These are phyloP conservation scores for Porites evermanni DNA, from an alignment of 92 coral and sea anemone species.

Conservation along the genomic window DNA sequence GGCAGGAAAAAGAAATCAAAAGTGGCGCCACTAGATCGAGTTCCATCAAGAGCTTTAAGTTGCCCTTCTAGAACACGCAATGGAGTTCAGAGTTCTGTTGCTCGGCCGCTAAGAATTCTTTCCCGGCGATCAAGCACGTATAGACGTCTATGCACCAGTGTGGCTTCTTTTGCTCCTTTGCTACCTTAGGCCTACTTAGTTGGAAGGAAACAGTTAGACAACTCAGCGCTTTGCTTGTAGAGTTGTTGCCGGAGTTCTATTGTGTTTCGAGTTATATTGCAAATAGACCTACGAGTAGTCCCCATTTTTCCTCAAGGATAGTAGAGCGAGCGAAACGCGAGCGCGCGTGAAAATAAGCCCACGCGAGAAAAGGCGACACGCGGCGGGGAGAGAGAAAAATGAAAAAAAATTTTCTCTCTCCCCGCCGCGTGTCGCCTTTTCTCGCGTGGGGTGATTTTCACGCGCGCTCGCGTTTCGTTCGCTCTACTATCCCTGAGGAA, in stretches of 20 bases:
- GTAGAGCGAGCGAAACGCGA: too few relatives aligned
- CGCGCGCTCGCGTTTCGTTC: too few relatives aligned
- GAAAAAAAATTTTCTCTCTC: too few relatives aligned
- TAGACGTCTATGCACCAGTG: slow-evolving; percentile 37
- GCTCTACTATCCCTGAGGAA: too few relatives aligned
- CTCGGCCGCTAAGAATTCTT: slow-evolving; percentile 22
- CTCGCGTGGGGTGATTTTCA: too few relatives aligned
- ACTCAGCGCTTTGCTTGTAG: neutral
- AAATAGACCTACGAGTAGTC: too few relatives aligned
- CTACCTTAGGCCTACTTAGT: neutral
- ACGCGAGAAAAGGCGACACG: too few relatives aligned
- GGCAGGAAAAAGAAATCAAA: slow-evolving; percentile 49
- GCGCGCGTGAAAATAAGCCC: too few relatives aligned
- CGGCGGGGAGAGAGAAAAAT: too few relatives aligned
- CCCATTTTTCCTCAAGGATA: too few relatives aligned
- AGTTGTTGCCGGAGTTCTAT: neutral
- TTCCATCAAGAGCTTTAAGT: slow-evolving; percentile 49
- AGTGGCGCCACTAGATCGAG: slow-evolving; percentile 45
- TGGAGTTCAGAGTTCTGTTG: neutral
- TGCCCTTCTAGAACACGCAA: slow-evolving; percentile 52
- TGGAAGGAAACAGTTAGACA: neutral
- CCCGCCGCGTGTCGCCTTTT: too few relatives aligned
- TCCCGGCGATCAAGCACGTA: slow-evolving; percentile 28
- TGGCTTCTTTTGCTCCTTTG: slow-evolving; percentile 38
- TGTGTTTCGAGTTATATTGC: too few relatives aligned